These are phyloP conservation scores for Lithobius niger DNA, from an alignment of 1,140 invertebrate species.

Conservation along the genomic window DNA sequence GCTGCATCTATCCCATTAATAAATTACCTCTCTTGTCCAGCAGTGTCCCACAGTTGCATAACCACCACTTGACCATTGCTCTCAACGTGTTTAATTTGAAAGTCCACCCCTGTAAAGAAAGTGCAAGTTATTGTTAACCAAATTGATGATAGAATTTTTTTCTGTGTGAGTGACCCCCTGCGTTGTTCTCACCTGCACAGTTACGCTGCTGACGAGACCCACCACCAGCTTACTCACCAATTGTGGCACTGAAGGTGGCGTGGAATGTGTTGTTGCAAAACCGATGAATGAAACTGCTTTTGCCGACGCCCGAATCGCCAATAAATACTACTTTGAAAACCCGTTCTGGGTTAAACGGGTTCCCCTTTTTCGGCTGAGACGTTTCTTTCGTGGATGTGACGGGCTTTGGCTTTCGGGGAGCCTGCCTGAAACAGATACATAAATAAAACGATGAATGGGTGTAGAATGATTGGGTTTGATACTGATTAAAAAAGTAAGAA, in stretches of 20 bases:
- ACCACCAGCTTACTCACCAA: constrained; percentile 29
- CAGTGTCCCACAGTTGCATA: constrained; percentile 46
- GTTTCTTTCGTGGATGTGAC: too few relatives aligned
- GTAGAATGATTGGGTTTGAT: too few relatives aligned
- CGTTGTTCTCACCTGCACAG: too few relatives aligned
- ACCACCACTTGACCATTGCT: constrained; percentile 35
- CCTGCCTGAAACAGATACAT: too few relatives aligned
- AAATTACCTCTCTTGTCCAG: constrained; percentile 40
- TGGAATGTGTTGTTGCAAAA: constrained; percentile 41
- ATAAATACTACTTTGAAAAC: constrained; percentile 46
- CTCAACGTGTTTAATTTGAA: constrained; percentile 39
- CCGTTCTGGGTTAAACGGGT: too few relatives aligned
- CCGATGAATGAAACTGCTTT: constrained; percentile 42
- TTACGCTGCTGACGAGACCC: too few relatives aligned
- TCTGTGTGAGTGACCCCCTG: too few relatives aligned
- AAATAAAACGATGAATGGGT: too few relatives aligned
- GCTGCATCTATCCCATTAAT: neutral
- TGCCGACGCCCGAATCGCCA: constrained; percentile 45
- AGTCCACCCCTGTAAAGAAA: constrained; percentile 37
- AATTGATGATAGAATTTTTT: too few relatives aligned
- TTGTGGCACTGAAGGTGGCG: constrained; percentile 38
- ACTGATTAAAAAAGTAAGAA: too few relatives aligned
- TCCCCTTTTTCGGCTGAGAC: too few relatives aligned
- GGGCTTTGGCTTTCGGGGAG: too few relatives aligned
- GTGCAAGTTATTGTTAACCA: neutral